A percentile compares a stretch with the other conserved stretches of the same genome.
phyloP scores from a whole-genome alignment of 2,113 vertebrate species.

The Corythornis cristatus region DNA sequence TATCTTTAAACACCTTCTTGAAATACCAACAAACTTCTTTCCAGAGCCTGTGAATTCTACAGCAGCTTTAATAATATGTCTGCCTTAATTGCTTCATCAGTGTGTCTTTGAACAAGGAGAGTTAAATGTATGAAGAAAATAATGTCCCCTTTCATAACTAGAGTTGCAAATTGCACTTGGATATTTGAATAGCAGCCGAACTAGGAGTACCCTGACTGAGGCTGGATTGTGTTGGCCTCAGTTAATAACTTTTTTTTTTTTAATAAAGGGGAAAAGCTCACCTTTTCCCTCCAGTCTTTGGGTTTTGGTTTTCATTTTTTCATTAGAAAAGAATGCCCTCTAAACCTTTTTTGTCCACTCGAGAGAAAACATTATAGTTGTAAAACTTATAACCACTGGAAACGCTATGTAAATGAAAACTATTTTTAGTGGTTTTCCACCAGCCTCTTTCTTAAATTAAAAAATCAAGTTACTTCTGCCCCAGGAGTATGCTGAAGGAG shows the following conservation, averaged over 20 bases:
- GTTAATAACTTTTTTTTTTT: not conserved
- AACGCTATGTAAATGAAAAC: not conserved
- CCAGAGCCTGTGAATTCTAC: not conserved
- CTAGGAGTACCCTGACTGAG: slow-evolving; percentile 31
- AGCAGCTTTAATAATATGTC: not conserved
- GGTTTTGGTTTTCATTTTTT: not conserved
- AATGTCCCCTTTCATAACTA: slow-evolving; percentile 29
- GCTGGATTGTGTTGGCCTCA: slow-evolving; percentile 32
- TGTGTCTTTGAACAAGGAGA: slow-evolving; percentile 11
- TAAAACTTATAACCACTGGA: not conserved
- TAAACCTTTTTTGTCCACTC: not conserved
- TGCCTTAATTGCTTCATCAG: not conserved
- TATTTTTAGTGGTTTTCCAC: not conserved
- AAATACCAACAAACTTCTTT: not conserved
- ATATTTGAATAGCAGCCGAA: slow-evolving; percentile 44
- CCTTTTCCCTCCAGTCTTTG: not conserved
- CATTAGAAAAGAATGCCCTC: not conserved
- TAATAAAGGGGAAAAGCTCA: not conserved
- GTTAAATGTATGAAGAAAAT: slow-evolving; percentile 36
- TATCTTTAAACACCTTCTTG: not conserved
- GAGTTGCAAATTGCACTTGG: slow-evolving; percentile 28
- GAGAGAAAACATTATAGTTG: not conserved
- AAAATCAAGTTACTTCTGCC: not conserved
- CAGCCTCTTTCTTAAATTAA: not conserved
- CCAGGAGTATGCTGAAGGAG: not conserved